A percentile compares a stretch with the other conserved stretches of the same genome.
phyloP scores from a whole-genome alignment of 2,797 vertebrate species.

The Sebastes oblongus region DNA sequence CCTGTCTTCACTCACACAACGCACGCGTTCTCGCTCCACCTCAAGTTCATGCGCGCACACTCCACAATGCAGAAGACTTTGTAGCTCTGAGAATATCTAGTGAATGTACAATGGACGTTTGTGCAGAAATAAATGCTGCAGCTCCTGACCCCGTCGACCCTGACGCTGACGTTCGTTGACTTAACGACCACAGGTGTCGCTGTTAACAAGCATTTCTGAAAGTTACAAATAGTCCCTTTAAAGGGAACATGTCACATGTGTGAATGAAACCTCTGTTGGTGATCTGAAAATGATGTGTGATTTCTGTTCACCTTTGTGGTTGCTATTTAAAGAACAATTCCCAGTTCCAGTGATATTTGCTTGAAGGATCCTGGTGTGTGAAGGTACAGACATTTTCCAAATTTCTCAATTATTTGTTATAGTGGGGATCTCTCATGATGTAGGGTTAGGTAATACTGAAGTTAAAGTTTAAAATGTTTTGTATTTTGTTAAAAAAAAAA shows the following conservation, averaged over 20 bases:
- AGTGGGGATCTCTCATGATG: neutral
- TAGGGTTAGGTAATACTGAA: neutral
- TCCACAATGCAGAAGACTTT: no score
- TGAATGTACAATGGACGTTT: no score
- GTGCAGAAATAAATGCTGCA: no score
- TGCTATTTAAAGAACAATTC: neutral
- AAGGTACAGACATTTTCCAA: constrained; percentile 36
- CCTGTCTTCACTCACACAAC: no score
- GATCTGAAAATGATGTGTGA: constrained; percentile 2
- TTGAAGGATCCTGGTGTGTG: neutral
- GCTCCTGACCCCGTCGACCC: no score
- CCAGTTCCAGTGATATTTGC: neutral
- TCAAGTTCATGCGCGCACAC: no score
- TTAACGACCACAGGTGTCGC: no score
- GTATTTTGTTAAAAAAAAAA: neutral
- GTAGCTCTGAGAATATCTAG: no score
- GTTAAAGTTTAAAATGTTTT: neutral
- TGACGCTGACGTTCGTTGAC: no score
- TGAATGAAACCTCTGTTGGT: neutral
- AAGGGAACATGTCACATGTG: neutral
- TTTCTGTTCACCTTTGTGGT: constrained; percentile 55
- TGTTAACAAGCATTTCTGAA: no score
- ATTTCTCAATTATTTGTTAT: constrained; percentile 5
- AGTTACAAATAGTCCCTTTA: no score
- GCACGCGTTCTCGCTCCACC: no score